Conservation (phyloP, 2,113 vertebrate genomes). For the Pseudorasbora parva region DNA sequence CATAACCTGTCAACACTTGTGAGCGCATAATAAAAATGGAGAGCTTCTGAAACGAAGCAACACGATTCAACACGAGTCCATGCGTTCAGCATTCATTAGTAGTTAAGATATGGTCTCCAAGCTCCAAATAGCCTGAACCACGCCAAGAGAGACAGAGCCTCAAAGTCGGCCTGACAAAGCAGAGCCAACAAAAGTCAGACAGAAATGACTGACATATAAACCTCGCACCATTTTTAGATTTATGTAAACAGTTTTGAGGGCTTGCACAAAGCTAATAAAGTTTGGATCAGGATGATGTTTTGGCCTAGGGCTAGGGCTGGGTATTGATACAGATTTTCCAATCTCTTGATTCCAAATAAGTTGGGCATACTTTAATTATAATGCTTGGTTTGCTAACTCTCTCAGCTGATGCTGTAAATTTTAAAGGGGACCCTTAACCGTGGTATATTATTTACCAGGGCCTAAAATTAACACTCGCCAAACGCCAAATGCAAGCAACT, state of each 20-base stretch:
- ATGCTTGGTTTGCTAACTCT: neutral
- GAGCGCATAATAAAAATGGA: slow-evolving; percentile 22
- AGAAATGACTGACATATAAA: slow-evolving; percentile 34
- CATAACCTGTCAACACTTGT: slow-evolving; percentile 32
- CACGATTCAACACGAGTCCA: slow-evolving; percentile 10
- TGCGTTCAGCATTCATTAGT: slow-evolving; percentile 25
- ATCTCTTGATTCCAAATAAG: neutral
- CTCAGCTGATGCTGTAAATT: neutral
- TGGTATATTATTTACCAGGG: no score
- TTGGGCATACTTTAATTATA: neutral
- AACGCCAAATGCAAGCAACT: no score
- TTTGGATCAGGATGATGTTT: neutral
- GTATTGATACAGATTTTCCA: neutral
- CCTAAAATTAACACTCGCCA: no score
- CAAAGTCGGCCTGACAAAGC: neutral
- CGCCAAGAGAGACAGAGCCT: slow-evolving; percentile 33
- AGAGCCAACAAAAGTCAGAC: slow-evolving; percentile 34
- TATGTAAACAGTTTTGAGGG: slow-evolving; percentile 10
- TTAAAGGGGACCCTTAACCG: no score
- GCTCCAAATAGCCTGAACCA: slow-evolving; percentile 17
- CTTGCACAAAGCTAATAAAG: neutral
- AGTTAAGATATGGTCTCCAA: slow-evolving; percentile 29
- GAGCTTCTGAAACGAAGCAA: slow-evolving; percentile 29
- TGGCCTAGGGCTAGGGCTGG: neutral
- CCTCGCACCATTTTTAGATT: slow-evolving; percentile 20